Conservation (phyloP, 2,888 invertebrate genomes). For the Amiota minor region DNA sequence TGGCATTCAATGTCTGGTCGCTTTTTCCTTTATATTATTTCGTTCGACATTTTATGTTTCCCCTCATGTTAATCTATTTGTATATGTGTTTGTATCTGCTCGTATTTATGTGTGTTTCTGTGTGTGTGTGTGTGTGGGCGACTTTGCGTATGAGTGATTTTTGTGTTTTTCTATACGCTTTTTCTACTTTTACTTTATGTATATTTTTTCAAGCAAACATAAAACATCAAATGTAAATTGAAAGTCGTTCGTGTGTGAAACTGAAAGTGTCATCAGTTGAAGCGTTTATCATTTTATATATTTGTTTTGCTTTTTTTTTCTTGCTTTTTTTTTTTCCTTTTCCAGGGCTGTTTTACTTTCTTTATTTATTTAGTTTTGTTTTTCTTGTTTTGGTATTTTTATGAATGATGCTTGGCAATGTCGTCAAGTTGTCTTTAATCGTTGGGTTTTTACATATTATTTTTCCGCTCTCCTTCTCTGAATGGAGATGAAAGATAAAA, state of each 20-base stretch:
- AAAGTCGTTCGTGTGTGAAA: slow-evolving; percentile 70
- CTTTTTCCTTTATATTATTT: no score
- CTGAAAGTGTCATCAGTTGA: slow-evolving; percentile 67
- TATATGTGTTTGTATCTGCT: slow-evolving; percentile 15
- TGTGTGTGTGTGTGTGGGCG: slow-evolving; percentile 16
- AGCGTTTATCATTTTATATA: slow-evolving; percentile 64
- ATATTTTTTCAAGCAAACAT: slow-evolving; percentile 60
- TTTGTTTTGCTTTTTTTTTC: neutral
- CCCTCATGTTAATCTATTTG: slow-evolving; percentile 40
- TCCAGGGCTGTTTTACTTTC: slow-evolving; percentile 35
- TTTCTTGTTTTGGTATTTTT: slow-evolving; percentile 29
- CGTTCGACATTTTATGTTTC: no score
- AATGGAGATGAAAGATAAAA: no score
- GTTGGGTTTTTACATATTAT: neutral
- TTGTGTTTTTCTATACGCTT: slow-evolving; percentile 40
- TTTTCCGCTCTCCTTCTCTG: no score
- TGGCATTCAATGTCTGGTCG: slow-evolving; percentile 6
- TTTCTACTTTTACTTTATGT: slow-evolving; percentile 48
- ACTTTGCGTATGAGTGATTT: slow-evolving; percentile 62
- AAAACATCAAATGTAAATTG: slow-evolving; percentile 68
- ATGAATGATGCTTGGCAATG: slow-evolving; percentile 31
- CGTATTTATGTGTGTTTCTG: no score
- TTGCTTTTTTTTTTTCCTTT: slow-evolving; percentile 37
- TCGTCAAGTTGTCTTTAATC: slow-evolving; percentile 62
- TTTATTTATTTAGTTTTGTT: slow-evolving; percentile 1